These are phyloP conservation scores for Corythaeola cristata DNA, from an alignment of 2,113 vertebrate genomes.

Conservation along the genomic window DNA sequence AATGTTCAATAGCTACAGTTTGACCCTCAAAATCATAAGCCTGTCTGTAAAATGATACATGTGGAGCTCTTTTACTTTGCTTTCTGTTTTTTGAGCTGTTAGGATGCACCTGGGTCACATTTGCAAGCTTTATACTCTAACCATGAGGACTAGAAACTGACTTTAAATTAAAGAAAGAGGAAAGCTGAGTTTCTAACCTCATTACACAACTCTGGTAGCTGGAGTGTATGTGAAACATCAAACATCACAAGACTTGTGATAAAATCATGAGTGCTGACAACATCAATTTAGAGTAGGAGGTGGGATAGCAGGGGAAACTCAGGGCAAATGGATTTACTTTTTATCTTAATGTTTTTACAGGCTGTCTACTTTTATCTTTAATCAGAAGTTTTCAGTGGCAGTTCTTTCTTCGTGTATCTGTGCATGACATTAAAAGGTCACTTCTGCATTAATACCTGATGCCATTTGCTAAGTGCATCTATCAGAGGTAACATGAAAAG, in stretches of 20 bases:
- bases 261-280: conserved; percentile 67
- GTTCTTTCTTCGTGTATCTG: conserved; percentile 14
- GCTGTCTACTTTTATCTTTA: conserved; percentile 54
- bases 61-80: conserved; percentile 16
- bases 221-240: conserved; percentile 61
- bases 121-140: conserved; percentile 57
- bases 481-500: conserved; percentile 4
- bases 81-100: conserved; percentile 36
- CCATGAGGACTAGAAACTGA: conserved; percentile 47
- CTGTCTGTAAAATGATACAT: background rate
- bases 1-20: conserved; percentile 33
- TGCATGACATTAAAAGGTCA: conserved; percentile 52
- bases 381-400: conserved; percentile 54
- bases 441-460: conserved; percentile 29
- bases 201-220: conserved; percentile 60
- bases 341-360: conserved; percentile 61
- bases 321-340: conserved; percentile 61
- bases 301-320: conserved; percentile 56
- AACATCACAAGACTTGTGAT: conserved; percentile 63
- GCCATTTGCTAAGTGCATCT: conserved; percentile 20
- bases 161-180: conserved; percentile 55
- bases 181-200: conserved; percentile 60
- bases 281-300: conserved; percentile 65
- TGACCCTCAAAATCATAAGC: conserved; percentile 45
- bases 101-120: conserved; percentile 52